These are phyloP conservation scores for Thermophis baileyi DNA, from an alignment of 2,113 vertebrate species.

Conservation along the genomic window DNA sequence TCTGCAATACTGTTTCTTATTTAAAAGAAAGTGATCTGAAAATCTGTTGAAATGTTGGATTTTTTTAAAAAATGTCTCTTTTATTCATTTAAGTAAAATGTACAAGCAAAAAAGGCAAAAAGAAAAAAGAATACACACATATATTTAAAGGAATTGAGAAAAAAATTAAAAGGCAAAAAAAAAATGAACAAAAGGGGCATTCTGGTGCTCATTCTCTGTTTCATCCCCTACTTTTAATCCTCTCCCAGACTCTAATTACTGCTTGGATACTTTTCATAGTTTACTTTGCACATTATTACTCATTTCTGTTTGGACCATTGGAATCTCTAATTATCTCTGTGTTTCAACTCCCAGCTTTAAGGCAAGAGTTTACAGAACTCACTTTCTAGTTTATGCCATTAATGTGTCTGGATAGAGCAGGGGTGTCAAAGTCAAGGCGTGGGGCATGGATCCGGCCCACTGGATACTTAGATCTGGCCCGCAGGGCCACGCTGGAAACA, in stretches of 20 bases:
- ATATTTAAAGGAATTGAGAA: neutral
- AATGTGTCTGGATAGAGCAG: neutral
- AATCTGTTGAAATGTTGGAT: neutral
- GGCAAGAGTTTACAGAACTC: neutral
- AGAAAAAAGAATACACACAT: neutral
- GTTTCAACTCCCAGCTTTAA: neutral
- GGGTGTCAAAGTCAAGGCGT: too few relatives aligned
- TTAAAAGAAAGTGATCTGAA: neutral
- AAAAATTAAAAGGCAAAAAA: neutral
- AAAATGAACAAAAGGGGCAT: neutral
- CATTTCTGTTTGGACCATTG: neutral
- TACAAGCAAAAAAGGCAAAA: neutral
- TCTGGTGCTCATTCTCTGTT: neutral
- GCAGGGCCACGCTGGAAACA: too few relatives aligned
- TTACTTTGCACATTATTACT: neutral
- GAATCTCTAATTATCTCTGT: neutral
- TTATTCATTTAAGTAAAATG: neutral
- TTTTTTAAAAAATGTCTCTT: neutral
- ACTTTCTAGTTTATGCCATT: neutral
- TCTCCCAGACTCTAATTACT: neutral
- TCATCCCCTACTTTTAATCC: neutral
- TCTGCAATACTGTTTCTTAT: neutral
- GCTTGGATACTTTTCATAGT: neutral
- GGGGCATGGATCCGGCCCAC: too few relatives aligned
- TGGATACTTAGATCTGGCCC: too few relatives aligned